Conservation (phyloP, 2,797 vertebrate species). For the Chloroceryle inda region DNA sequence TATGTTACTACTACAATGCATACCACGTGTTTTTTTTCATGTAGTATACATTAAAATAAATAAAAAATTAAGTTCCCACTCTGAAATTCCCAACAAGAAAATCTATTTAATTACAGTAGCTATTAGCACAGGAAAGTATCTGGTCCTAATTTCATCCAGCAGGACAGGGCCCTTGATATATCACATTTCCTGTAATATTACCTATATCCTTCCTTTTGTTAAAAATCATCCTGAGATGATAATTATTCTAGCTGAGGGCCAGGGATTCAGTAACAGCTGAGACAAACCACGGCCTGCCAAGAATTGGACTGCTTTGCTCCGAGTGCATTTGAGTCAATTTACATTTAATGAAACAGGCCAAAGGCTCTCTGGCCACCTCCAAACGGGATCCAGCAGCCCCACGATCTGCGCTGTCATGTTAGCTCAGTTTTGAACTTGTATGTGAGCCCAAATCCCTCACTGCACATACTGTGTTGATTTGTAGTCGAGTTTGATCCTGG, state of each 20-base stretch:
- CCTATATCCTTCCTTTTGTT: slow-evolving; percentile 32
- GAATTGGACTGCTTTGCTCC: neutral
- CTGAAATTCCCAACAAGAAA: neutral
- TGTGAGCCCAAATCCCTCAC: neutral
- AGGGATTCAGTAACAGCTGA: slow-evolving; percentile 41
- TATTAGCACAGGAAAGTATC: slow-evolving; percentile 41
- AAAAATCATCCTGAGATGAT: slow-evolving; percentile 49
- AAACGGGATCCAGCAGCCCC: neutral
- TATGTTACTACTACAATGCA: neutral
- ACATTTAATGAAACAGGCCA: neutral
- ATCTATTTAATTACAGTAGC: slow-evolving; percentile 11
- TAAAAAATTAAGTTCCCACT: neutral
- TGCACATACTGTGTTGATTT: neutral
- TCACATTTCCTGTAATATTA: slow-evolving; percentile 32
- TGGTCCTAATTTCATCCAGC: slow-evolving; percentile 20
- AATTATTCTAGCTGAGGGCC: slow-evolving; percentile 45
- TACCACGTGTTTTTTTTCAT: neutral
- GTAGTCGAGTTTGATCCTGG: neutral
- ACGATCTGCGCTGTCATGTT: neutral
- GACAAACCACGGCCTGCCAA: slow-evolving; percentile 20
- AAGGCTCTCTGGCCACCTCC: neutral
- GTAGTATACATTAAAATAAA: neutral
- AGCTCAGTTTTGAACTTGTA: neutral
- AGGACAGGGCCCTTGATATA: slow-evolving; percentile 2
- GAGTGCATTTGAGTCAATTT: neutral